Percentiles rank a stretch among this genome's conserved stretches.
These are phyloP conservation scores for Sus cebifrons DNA, from an alignment of 2,797 vertebrate genomes.

Conservation along the genomic window DNA sequence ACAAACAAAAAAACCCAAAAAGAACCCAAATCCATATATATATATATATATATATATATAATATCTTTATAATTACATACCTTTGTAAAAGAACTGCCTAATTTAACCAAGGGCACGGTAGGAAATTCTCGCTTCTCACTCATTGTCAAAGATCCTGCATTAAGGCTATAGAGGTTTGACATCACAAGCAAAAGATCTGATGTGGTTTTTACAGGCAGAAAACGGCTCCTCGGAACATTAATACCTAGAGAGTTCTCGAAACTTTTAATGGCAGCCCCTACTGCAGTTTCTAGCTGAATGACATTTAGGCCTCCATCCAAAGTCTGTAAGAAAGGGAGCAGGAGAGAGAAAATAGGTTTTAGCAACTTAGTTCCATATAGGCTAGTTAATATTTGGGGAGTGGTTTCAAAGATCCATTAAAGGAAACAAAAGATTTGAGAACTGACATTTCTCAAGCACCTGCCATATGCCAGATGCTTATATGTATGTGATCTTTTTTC, in stretches of 20 bases:
- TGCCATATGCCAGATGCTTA: background rate
- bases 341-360: conserved; percentile 40
- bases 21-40: too few relatives aligned
- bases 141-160: conserved; percentile 98
- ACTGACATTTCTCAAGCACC: conserved; percentile 31
- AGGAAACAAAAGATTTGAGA: conserved; percentile 55
- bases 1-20: too few relatives aligned
- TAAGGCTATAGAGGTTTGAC: conserved; percentile 99
- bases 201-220: conserved; percentile 98
- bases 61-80: conserved; percentile 86
- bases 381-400: conserved; percentile 23
- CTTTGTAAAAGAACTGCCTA: conserved; percentile 99
- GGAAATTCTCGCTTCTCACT: conserved; percentile 98
- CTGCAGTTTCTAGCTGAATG: conserved; percentile 98
- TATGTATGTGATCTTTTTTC: background rate
- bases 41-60: background rate
- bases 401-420: conserved; percentile 43
- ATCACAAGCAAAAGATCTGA: conserved; percentile 99
- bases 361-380: conserved; percentile 26
- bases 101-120: conserved; percentile 97
- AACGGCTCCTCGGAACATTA: conserved; percentile 98
- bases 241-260: conserved; percentile 99
- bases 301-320: conserved; percentile 97
- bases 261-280: conserved; percentile 98
- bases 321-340: conserved; percentile 91